These are phyloP conservation scores for Atrichornis clamosus DNA, from an alignment of 2,113 vertebrate species.

Conservation along the genomic window DNA sequence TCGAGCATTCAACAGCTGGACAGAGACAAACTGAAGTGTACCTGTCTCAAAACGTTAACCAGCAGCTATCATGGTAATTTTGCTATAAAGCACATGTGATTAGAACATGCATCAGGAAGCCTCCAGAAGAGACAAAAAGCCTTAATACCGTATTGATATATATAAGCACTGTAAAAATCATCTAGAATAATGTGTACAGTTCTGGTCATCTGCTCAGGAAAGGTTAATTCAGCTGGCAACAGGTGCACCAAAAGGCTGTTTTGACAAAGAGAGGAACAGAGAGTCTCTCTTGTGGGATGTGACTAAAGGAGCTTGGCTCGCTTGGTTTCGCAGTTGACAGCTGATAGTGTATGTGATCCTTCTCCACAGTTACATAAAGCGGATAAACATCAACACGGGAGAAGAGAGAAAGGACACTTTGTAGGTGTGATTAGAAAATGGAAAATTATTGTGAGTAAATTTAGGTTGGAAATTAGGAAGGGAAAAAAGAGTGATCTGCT, in stretches of 20 bases:
- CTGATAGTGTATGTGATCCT: background rate
- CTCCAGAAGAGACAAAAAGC: background rate
- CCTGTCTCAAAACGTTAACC: background rate
- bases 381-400: background rate
- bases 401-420: background rate
- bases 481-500: background rate
- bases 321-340: background rate
- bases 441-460: background rate
- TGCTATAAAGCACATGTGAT: background rate
- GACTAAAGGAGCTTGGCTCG: background rate
- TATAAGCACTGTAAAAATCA: background rate
- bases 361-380: background rate
- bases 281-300: background rate
- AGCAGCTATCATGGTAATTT: background rate
- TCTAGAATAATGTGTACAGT: background rate
- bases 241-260: background rate
- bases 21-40: background rate
- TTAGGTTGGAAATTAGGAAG: background rate
- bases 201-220: background rate
- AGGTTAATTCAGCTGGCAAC: constrained; percentile 16
- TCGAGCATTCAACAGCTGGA: background rate
- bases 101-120: background rate
- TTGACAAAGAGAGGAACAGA: background rate
- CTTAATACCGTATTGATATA: background rate
- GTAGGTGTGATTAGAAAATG: background rate